A percentile compares a stretch with the other conserved stretches of the same genome.
phyloP scores from a whole-genome alignment of 1,140 invertebrate species.

The Zaprionus ornatus region DNA sequence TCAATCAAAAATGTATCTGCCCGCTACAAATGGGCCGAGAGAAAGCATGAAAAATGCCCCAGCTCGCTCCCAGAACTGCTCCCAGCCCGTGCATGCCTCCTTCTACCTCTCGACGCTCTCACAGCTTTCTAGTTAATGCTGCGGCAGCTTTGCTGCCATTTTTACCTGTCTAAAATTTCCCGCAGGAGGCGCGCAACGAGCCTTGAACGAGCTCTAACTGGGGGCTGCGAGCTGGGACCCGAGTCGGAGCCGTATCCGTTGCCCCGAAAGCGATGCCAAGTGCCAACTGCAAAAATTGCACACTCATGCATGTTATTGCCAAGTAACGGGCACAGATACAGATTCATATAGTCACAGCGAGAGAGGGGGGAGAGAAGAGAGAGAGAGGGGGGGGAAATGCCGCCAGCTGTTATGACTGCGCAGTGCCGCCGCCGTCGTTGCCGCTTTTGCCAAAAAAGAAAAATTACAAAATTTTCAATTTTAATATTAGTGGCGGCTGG shows the following conservation, averaged over 20 bases:
- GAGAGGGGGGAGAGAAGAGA: background rate
- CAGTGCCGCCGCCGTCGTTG: constrained; percentile 51
- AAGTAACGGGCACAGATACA: constrained; percentile 77
- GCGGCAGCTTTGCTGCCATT: constrained; percentile 60
- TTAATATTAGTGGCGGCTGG: constrained; percentile 79
- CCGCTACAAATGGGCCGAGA: constrained; percentile 63
- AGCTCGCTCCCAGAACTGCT: constrained; percentile 7
- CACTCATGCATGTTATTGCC: constrained; percentile 82
- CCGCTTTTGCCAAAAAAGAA: constrained; percentile 72
- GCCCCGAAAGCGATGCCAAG: constrained; percentile 49
- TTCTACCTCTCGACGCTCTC: background rate
- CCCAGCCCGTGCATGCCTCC: background rate
- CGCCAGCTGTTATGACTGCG: constrained; percentile 78
- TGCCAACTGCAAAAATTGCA: constrained; percentile 79
- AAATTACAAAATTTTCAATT: constrained; percentile 83
- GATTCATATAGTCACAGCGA: constrained; percentile 11
- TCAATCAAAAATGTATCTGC: constrained; percentile 81
- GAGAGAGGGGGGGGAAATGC: background rate
- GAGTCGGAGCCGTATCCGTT: constrained; percentile 51
- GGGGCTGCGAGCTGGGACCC: constrained; percentile 42
- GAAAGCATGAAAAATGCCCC: constrained; percentile 59
- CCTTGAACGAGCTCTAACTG: constrained; percentile 12
- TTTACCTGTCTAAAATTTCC: constrained; percentile 82
- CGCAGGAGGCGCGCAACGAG: constrained; percentile 59
- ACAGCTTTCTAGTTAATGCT: constrained; percentile 52